Base-by-base conservation (phyloP, 2,797 vertebrate species). In the Huso huso region DNA sequence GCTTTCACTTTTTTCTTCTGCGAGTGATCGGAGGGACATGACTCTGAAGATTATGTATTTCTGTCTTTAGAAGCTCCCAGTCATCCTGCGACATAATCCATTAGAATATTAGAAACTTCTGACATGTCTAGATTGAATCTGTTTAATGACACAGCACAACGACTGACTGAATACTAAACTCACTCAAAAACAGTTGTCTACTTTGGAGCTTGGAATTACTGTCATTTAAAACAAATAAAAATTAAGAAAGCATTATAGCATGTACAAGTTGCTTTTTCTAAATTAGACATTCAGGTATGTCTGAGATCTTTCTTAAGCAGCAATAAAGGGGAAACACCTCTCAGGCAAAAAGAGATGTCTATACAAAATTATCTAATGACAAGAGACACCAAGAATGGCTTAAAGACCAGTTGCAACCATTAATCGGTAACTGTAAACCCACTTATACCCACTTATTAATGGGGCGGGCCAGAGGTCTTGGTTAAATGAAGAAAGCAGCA, bases 71-170 rank as follows among this genome's bases (percentile, higher is more conserved):
- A 66, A 65, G 37, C 55, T 63, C 65, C 73, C 69, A 69, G 76
- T 74, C 72, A 71, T 73, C 63, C 51, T 49, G 52, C 70, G 76
- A 76, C 74, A 72, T 76, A 79, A 81, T 75, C 79, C 76, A 72
- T 73, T 72, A 15, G 75, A 78, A 77, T 71, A 74, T 73, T 76
- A 70, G 75, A 65, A 75, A 79, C 66, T 65, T 68, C 62, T 68
- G 61, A 69, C 70, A 79, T 71, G 72, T 74, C 75, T 75, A 81
- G 81, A 78, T 81, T 80, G 84, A 82, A 84, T 77, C 74, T 78
- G 76, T 79, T 76, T 82, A 73, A 75, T 86, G 84, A 86, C 87
- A 85, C 80, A 72, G 78, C 79, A 83, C 84, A 86, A 80, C 78
- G 82, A 79, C 82, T 78, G 73, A 68, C 81, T 75, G 69, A 62